Evolutionary conservation across 1,140 invertebrate species (phyloP), one percentile per base, ranked within the genome.

Genomic region (Heliothis virescens): DNA sequence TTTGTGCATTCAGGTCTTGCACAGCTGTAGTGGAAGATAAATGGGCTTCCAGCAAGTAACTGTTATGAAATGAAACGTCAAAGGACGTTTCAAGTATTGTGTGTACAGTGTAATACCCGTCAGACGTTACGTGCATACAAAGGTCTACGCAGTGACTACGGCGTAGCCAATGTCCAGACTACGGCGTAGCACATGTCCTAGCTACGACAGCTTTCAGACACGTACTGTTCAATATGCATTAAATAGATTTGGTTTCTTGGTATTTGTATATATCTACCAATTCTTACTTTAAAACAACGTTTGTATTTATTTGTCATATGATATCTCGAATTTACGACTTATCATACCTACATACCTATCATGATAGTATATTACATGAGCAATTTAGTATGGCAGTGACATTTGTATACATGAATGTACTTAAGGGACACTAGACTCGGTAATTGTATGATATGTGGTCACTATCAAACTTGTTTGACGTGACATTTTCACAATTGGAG

Each of bases 371-470:
- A 41, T 41, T 5, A 41, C 1, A 41, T 0, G 5, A 41, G 1
- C 34, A 7, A 41, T 41, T 41, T 41, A 7, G 34, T 41, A 41
- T 41, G 34, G 9, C 34, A 41, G 34, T 41, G 34, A 41, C 34
- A 41, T 55, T 4, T 34, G 15, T 15, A 55, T 55, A 21, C n/a
- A 1, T 11, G 13, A 11, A 16, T 65, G 62, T 34, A 47, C 62
- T 65, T 65, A 47, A 16, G 62, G 50, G 67, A 67, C n/a, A 1
- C 41, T 48, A 21, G 5, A 41, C 1, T 9, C n/a, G 18, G 55
- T 60, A 74, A 74, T 60, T 74, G 41, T 16, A 60, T 52, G 65
- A 59, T 57, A 52, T 18, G n/a, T n/a, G 72, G 72, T 74, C 72
- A 47, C 10, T 69, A 26, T 69, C 55, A 57, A 48, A 16, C 34